These are phyloP conservation scores for Camponotus pennsylvanicus DNA, from an alignment of 1,140 invertebrate genomes.

Conservation along the genomic window DNA sequence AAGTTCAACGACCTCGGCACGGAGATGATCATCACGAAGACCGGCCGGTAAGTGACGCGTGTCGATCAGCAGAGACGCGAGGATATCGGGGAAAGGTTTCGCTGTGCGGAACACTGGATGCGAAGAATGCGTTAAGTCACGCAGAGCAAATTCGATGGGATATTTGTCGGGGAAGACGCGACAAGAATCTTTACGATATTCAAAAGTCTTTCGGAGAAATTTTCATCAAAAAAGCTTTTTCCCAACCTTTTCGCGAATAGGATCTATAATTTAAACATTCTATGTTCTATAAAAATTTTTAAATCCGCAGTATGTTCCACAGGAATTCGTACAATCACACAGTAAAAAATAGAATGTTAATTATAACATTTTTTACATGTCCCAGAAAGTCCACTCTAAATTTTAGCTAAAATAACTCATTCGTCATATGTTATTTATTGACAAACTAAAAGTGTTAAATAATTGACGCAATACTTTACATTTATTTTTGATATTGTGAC, in stretches of 20 bases:
- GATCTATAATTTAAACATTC: not conserved
- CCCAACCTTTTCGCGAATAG: not conserved
- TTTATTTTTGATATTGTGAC: too few relatives aligned
- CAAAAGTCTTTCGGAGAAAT: not conserved
- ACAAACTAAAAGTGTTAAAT: too few relatives aligned
- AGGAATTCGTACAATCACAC: not conserved
- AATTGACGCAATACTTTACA: too few relatives aligned
- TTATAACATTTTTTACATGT: too few relatives aligned
- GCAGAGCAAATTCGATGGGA: not conserved
- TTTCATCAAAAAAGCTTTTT: not conserved
- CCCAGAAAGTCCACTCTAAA: too few relatives aligned
- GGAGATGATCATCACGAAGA: constrained; percentile 99
- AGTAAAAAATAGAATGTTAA: too few relatives aligned
- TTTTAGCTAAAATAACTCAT: too few relatives aligned
- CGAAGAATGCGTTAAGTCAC: not conserved
- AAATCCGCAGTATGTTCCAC: not conserved
- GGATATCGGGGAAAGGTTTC: not conserved
- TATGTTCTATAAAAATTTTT: not conserved
- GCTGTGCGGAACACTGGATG: not conserved
- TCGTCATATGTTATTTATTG: too few relatives aligned
- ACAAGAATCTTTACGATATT: not conserved
- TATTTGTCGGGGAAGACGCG: too few relatives aligned
- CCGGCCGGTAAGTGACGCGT: constrained; percentile 92
- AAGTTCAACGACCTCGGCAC: constrained; percentile 98
- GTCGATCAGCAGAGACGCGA: constrained; percentile 29